These are phyloP conservation scores for Heliconius sara DNA, from an alignment of 2,888 invertebrate genomes.

Conservation along the genomic window DNA sequence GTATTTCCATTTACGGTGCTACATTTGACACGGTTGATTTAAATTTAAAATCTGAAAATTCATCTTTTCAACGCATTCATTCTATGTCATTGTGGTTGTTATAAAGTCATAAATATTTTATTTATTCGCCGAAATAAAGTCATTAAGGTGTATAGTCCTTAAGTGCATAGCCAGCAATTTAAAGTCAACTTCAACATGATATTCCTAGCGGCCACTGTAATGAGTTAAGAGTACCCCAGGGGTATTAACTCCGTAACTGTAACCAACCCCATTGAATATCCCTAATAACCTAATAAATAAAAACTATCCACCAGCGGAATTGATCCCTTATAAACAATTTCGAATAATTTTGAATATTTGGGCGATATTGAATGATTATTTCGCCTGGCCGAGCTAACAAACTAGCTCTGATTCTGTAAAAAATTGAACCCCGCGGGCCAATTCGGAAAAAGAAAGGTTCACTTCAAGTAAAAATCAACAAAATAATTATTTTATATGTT, in stretches of 20 bases:
- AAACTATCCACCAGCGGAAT: too few species aligned
- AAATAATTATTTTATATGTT: neutral
- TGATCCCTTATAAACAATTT: neutral
- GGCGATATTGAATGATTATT: neutral
- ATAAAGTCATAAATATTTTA: neutral
- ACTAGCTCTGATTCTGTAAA: neutral
- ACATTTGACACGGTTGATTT: neutral
- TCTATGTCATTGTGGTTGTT: slow-evolving; percentile 4
- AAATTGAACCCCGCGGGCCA: too few species aligned
- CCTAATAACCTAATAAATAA: too few species aligned
- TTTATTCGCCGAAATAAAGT: neutral
- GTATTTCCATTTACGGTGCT: neutral
- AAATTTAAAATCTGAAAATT: too few species aligned
- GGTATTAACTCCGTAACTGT: neutral
- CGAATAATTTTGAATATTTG: too few species aligned
- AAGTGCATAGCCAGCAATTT: neutral
- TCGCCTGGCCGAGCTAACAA: too few species aligned
- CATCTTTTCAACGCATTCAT: neutral
- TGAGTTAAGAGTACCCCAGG: neutral
- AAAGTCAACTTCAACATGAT: neutral
- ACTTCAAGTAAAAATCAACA: neutral
- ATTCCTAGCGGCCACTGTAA: slow-evolving; percentile 4
- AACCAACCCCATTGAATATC: too few species aligned
- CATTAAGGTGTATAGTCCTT: neutral
- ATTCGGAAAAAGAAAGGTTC: too few species aligned